A percentile compares a stretch with the other conserved stretches of the same genome.
phyloP scores from a whole-genome alignment of 1,140 invertebrate genomes.

The Ylistrum balloti region DNA sequence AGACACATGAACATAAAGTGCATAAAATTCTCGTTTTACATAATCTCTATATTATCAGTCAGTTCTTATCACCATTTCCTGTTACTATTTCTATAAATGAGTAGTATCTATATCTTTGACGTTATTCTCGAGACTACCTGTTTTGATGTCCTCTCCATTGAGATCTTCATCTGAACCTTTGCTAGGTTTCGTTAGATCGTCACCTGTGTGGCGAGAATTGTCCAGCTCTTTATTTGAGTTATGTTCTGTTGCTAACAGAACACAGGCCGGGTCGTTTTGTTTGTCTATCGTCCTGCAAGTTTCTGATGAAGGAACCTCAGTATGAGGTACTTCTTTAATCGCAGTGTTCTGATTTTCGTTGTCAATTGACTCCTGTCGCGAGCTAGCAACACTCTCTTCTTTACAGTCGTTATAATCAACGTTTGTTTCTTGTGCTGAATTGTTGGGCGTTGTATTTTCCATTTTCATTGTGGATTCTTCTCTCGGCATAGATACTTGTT shows the following conservation, averaged over 20 bases:
- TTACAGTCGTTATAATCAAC: background rate
- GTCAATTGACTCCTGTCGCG: background rate
- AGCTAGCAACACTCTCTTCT: background rate
- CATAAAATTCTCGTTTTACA: too few relatives aligned
- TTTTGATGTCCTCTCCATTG: background rate
- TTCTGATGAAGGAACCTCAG: background rate
- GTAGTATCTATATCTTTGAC: background rate
- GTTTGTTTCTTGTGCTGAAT: background rate
- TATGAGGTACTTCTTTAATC: background rate
- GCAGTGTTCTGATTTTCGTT: background rate
- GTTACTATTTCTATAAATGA: conserved; percentile 12
- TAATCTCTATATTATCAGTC: too few relatives aligned
- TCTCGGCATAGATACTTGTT: background rate
- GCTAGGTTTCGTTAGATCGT: too few relatives aligned
- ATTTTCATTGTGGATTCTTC: too few relatives aligned
- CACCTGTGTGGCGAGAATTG: too few relatives aligned
- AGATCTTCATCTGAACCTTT: background rate
- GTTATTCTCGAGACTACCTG: background rate
- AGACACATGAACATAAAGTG: too few relatives aligned
- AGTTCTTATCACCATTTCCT: too few relatives aligned
- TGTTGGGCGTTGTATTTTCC: too few relatives aligned
- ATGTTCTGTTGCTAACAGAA: background rate
- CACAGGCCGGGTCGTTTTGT: background rate
- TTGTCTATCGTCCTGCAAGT: background rate
- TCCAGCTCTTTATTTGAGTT: background rate